Conservation (phyloP, 1,140 invertebrate genomes). For the Drosophila ohnishii region DNA sequence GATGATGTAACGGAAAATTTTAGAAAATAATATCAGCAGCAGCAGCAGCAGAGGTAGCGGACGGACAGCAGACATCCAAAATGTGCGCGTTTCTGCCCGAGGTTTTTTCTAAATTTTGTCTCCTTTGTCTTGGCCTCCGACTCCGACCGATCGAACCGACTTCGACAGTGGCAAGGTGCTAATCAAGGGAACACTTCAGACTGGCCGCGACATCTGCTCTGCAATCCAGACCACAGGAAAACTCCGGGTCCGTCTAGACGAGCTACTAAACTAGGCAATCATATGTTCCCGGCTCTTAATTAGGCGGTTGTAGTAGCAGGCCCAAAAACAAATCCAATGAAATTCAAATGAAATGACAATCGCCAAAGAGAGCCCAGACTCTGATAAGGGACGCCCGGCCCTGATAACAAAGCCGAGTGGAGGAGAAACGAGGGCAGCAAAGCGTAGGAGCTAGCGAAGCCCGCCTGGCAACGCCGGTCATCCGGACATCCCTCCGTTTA, state of each 20-base stretch:
- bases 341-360: constrained; percentile 44
- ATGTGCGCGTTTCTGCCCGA: constrained; percentile 6
- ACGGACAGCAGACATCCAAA: constrained; percentile 1
- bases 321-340: constrained; percentile 25
- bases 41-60: not conserved
- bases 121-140: not conserved
- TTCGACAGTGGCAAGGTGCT: constrained; percentile 9
- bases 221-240: constrained; percentile 4
- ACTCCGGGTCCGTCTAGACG: constrained; percentile 31
- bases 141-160: not conserved
- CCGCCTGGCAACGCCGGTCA: constrained; percentile 33
- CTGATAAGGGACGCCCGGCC: constrained; percentile 32
- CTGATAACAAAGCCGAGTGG: constrained; percentile 7
- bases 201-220: constrained; percentile 10
- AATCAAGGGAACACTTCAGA: constrained; percentile 25
- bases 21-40: constrained; percentile 32
- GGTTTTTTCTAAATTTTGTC: not conserved
- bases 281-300: constrained; percentile 32
- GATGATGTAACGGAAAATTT: constrained; percentile 67
- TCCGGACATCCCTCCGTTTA: not conserved
- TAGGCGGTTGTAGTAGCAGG: constrained; percentile 5
- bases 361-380: constrained; percentile 36
- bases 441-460: constrained; percentile 5
- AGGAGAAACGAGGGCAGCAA: constrained; percentile 9
- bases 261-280: constrained; percentile 22